Evolutionary conservation across 2,888 invertebrate species (phyloP), one percentile per base, ranked within the genome.

Genomic region (Parelbella ahira): DNA sequence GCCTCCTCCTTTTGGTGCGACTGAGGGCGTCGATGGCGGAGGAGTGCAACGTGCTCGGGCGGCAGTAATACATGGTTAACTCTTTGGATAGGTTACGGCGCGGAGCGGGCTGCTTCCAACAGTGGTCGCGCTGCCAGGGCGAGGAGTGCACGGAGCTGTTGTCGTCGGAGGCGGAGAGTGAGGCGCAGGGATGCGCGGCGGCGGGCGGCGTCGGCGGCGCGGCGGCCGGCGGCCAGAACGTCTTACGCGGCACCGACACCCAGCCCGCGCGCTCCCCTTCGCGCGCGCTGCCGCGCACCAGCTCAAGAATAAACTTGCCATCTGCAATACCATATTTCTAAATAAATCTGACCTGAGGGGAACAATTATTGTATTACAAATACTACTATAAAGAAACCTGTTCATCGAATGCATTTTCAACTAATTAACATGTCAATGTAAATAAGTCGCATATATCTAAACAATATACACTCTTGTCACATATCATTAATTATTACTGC

Each of bases 131-230:
- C 82, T 95, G 94, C 54, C 95, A 95, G 48, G 95, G 96, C 64
- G 95, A 96, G 56, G 95, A 95, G 77, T 95, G 95, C 70, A 96
- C 91, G 53, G 95, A 96, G 68, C 94, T 94, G 86, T 95, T 96
- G 82, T 96, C 96, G 88, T 96, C 96, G 64, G 95, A 95, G 82
- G 94, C 94, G 84, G 94, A 94, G 74, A 95, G 92, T 56, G 94
- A 93, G 65, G 93, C 91, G 79, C 68, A 63, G 53, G 75, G 68
- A 49, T 79, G 73, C 53, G 80, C 73, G 54, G 75, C 72, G 59
- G 68, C 82, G 73, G 79, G 91, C 79, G 77, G 88, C 37, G 89
- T 81, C 49, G 92, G 91, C 53, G 91, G 91, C 58, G 89, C 92
- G 58, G 92, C 93, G 58, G 94, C 92, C 44, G 93, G 93, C 57